Percentiles rank a stretch among this genome's conserved stretches.
These are phyloP conservation scores for Cyanoderma ruficeps DNA, from an alignment of 2,113 vertebrate genomes.

Conservation along the genomic window DNA sequence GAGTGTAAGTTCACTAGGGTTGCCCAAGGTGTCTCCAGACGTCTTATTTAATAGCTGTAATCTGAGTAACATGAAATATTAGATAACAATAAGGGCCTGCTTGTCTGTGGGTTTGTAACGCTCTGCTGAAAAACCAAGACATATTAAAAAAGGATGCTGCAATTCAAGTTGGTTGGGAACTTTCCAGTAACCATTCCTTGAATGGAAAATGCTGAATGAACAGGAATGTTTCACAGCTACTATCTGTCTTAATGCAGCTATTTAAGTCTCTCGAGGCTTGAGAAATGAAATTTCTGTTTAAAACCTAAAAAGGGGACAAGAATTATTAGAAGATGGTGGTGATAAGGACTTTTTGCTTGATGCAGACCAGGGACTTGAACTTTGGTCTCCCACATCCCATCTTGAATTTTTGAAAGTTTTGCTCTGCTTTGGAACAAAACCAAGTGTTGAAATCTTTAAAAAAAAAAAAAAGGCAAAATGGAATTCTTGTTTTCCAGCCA, in stretches of 20 bases:
- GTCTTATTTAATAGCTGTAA: neutral
- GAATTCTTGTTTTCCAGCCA: conserved; percentile 26
- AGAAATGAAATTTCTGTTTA: neutral
- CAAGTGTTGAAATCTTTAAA: neutral
- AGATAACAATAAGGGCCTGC: neutral
- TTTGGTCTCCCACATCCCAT: neutral
- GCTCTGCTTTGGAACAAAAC: neutral
- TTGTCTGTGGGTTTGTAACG: conserved; percentile 18
- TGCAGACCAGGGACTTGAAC: neutral
- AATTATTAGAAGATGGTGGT: neutral
- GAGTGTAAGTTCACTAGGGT: neutral
- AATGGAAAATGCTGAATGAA: conserved; percentile 38
- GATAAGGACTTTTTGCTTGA: neutral
- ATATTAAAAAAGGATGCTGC: conserved; percentile 23
- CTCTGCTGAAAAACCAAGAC: neutral
- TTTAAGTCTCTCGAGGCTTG: neutral
- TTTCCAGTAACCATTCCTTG: conserved; percentile 10
- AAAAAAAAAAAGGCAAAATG: neutral
- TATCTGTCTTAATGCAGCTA: neutral
- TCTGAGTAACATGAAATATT: neutral
- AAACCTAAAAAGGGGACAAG: neutral
- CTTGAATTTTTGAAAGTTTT: conserved; percentile 1
- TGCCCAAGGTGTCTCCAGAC: neutral
- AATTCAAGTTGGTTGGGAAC: neutral
- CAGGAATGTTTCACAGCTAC: neutral